A percentile compares a stretch with the other conserved stretches of the same genome.
These are phyloP conservation scores for Drymonia ruficornis DNA, from an alignment of 2,888 invertebrate species.

Conservation along the genomic window DNA sequence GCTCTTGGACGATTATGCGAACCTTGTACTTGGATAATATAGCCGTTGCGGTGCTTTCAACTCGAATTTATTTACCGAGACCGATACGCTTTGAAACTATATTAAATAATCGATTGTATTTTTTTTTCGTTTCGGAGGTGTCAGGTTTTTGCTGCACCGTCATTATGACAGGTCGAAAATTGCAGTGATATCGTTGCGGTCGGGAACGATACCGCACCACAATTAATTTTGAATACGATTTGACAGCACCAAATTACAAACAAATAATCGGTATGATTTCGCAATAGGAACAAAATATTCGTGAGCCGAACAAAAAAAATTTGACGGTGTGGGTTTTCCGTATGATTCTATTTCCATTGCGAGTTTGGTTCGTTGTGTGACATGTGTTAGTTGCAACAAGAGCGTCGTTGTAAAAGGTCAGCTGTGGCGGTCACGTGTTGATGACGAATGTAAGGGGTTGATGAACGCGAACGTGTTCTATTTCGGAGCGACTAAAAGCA, in stretches of 20 bases:
- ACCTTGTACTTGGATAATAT: conserved; percentile 40
- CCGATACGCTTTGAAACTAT: conserved; percentile 53
- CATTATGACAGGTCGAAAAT: conserved; percentile 71
- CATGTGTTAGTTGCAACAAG: conserved; percentile 36
- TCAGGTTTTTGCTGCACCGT: conserved; percentile 74
- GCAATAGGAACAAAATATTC: conserved; percentile 38
- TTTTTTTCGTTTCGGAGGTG: conserved; percentile 56
- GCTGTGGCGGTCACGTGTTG: conserved; percentile 51
- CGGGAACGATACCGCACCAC: conserved; percentile 63
- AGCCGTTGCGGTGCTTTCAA: conserved; percentile 36
- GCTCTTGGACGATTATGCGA: conserved; percentile 31
- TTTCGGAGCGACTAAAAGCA: conserved; percentile 81
- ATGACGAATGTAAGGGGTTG: conserved; percentile 82
- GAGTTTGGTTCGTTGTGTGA: conserved; percentile 37
- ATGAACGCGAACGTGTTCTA: conserved; percentile 77
- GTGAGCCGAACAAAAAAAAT: conserved; percentile 39
- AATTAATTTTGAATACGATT: conserved; percentile 74
- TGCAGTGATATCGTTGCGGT: conserved; percentile 65
- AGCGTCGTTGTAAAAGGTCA: conserved; percentile 69
- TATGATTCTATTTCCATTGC: conserved; percentile 27
- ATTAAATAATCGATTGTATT: conserved; percentile 72
- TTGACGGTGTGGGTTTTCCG: conserved; percentile 11
- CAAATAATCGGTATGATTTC: conserved; percentile 46
- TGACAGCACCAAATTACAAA: conserved; percentile 72
- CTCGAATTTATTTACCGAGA: conserved; percentile 52